These are phyloP conservation scores for Macroglossus sobrinus DNA, from an alignment of 2,113 vertebrate genomes.

Conservation along the genomic window DNA sequence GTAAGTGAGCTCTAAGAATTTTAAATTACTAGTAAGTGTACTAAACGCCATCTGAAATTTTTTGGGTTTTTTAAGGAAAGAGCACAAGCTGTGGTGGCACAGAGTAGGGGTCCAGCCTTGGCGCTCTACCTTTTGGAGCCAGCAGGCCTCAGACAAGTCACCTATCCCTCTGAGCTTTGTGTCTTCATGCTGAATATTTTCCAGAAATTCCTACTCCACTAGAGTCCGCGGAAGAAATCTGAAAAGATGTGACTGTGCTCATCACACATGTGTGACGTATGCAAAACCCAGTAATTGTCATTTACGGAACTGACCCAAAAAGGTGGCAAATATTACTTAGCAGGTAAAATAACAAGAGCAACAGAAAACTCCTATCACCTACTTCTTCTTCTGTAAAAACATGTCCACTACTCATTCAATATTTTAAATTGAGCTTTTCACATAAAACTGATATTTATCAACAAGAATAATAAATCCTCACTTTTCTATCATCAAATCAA, in stretches of 20 bases:
- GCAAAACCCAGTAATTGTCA: background rate
- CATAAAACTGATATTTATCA: background rate
- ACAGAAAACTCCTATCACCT: background rate
- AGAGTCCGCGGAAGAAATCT: background rate
- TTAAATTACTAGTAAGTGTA: background rate
- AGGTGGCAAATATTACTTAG: background rate
- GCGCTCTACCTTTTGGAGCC: background rate
- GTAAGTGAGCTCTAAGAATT: background rate
- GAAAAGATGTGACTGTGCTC: background rate
- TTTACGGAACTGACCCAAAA: background rate
- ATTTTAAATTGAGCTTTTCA: background rate
- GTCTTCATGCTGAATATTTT: background rate
- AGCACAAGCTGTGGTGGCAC: fast-evolving
- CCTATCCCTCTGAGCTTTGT: background rate
- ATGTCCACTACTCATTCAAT: background rate
- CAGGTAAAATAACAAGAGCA: background rate
- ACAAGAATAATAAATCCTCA: background rate
- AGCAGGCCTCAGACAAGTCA: background rate
- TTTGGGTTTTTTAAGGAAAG: background rate
- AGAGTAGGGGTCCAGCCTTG: background rate
- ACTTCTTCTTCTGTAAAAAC: background rate
- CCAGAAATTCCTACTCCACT: background rate
- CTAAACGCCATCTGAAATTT: background rate
- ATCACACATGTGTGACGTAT: too few relatives aligned
- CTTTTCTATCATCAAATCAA: background rate